Percentiles rank a stretch among this genome's conserved stretches.
phyloP scores from a whole-genome alignment of 2,888 invertebrate genomes.

The Caenorhabditis macrosperma region DNA sequence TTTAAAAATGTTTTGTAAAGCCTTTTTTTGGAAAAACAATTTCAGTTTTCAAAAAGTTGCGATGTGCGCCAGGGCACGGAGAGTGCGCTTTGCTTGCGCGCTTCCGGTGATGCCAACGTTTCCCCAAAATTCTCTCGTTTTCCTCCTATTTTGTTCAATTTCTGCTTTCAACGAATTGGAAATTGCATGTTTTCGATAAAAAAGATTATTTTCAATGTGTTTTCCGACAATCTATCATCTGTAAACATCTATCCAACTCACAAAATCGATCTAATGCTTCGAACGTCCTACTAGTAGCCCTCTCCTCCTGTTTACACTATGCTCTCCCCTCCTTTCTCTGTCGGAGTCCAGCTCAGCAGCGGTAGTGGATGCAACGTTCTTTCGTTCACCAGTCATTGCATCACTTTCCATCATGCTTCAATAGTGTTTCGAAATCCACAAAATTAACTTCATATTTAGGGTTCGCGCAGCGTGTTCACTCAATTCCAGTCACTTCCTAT shows the following conservation, averaged over 20 bases:
- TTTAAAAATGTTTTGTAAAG: not conserved
- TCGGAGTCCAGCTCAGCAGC: constrained; percentile 26
- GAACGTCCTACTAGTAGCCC: not conserved
- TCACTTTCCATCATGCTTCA: constrained; percentile 52
- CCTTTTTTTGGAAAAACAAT: not conserved
- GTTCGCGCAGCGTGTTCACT: constrained; percentile 17
- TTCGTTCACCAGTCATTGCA: constrained; percentile 28
- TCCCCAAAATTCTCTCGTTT: not conserved
- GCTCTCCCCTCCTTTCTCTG: constrained; percentile 9
- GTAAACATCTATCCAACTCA: not conserved
- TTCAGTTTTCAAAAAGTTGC: constrained; percentile 4
- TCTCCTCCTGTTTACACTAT: constrained; percentile 31
- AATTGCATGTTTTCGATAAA: not conserved
- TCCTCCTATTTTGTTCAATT: constrained; percentile 4
- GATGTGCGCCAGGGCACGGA: constrained; percentile 19
- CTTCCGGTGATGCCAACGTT: not conserved
- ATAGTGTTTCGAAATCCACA: constrained; percentile 47
- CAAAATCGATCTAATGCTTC: not conserved
- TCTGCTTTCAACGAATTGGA: not conserved
- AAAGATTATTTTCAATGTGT: too few species aligned
- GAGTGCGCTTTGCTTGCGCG: constrained; percentile 17
- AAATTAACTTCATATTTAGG: constrained; percentile 29
- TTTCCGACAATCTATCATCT: not conserved
- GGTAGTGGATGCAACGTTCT: constrained; percentile 16
- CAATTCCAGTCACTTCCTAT: constrained; percentile 33